Evolutionary conservation across 2,113 vertebrate species (phyloP).

Genomic region (Bubalus kerabau): DNA sequence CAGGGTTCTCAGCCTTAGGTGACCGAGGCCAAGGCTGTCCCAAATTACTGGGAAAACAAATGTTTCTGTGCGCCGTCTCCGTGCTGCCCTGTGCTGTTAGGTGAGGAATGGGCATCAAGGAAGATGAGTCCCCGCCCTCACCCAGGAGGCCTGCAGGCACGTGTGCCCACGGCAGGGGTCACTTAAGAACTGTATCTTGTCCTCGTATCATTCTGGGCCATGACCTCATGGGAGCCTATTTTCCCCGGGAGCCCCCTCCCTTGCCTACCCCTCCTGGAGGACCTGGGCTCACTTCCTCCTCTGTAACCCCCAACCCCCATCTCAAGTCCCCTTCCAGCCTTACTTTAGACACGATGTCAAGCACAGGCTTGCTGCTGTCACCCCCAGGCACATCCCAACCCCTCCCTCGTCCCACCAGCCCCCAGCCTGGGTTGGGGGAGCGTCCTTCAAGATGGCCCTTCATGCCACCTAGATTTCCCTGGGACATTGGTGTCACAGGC

Average conservation of each 20-base stretch:
- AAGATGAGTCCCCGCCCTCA: not conserved
- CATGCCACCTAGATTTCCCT: not conserved
- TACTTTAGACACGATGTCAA: not conserved
- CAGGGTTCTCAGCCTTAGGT: not conserved
- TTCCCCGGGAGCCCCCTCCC: not conserved
- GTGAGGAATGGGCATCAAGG: accelerated
- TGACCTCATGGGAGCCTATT: not conserved
- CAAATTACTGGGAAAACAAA: not conserved
- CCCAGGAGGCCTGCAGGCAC: not conserved
- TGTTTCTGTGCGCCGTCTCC: accelerated
- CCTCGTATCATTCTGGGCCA: not conserved
- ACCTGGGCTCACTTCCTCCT: too few species aligned
- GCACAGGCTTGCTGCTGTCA: not conserved
- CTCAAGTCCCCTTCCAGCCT: not conserved
- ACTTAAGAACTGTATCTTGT: accelerated
- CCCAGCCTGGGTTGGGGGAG: conserved; percentile 50
- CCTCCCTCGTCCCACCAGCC: conserved; percentile 74
- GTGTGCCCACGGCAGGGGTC: accelerated
- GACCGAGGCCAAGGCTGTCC: not conserved
- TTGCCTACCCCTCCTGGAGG: not conserved
- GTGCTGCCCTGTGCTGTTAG: accelerated
- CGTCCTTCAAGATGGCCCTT: not conserved
- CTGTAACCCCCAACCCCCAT: not conserved
- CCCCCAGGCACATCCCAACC: not conserved
- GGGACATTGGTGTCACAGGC: too few species aligned